Conservation (phyloP, 2,797 vertebrate species). For the Novumbra hubbsi region DNA sequence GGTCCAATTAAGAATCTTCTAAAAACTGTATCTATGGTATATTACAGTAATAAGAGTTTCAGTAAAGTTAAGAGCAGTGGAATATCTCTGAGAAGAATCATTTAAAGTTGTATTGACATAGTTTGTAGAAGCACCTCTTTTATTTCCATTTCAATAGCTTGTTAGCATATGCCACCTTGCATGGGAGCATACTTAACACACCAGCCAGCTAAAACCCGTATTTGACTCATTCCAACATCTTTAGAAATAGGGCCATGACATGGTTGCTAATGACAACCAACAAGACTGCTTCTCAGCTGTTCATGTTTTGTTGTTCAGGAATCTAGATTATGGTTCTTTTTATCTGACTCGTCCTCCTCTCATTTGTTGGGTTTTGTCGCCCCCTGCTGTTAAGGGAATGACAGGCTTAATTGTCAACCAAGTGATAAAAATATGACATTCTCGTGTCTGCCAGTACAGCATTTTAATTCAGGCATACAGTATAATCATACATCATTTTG, state of each 20-base stretch:
- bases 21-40: too few relatives aligned
- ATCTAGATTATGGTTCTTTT: neutral
- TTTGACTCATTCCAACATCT: slow-evolving; percentile 57
- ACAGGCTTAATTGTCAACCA: neutral
- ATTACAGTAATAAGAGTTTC: too few relatives aligned
- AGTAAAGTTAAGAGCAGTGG: neutral
- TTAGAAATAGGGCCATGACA: slow-evolving; percentile 55
- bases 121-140: neutral
- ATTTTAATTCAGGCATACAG: slow-evolving; percentile 73
- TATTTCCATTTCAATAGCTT: slow-evolving; percentile 28
- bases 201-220: slow-evolving; percentile 20
- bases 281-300: slow-evolving; percentile 38
- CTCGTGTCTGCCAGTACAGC: slow-evolving; percentile 40
- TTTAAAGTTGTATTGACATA: slow-evolving; percentile 26
- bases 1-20: too few relatives aligned
- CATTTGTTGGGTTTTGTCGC: slow-evolving; percentile 63
- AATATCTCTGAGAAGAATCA: neutral
- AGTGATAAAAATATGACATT: slow-evolving; percentile 9
- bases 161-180: slow-evolving; percentile 17
- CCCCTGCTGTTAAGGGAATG: slow-evolving; percentile 68
- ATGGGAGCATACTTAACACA: neutral
- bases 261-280: slow-evolving; percentile 72
- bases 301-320: slow-evolving; percentile 6
- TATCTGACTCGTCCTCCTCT: slow-evolving; percentile 11
- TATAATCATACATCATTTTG: slow-evolving; percentile 65